Conservation (phyloP, 2,888 invertebrate species). For the Buathra laborator region DNA sequence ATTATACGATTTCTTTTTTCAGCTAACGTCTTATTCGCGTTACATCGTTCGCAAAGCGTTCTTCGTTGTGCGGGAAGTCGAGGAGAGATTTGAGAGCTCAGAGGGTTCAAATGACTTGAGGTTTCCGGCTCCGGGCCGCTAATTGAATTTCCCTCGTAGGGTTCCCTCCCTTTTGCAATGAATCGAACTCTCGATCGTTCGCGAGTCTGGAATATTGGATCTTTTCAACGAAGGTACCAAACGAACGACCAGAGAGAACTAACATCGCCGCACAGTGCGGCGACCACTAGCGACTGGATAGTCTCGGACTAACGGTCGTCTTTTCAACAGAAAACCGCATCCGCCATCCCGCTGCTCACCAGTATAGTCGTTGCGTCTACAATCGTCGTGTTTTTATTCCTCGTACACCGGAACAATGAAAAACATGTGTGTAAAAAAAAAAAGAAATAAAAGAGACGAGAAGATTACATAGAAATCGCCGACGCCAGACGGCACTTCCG, state of each 20-base stretch:
- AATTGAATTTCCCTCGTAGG: constrained; percentile 81
- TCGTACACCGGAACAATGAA: no score
- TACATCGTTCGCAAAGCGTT: background rate
- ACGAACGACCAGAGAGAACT: constrained; percentile 50
- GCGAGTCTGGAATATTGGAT: constrained; percentile 80
- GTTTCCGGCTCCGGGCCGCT: constrained; percentile 83
- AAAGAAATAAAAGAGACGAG: background rate
- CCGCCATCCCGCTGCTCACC: background rate
- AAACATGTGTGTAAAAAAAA: no score
- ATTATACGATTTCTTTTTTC: no score
- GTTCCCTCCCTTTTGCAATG: constrained; percentile 66
- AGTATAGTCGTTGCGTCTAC: no score
- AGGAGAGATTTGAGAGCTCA: constrained; percentile 25
- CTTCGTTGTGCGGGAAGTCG: constrained; percentile 6
- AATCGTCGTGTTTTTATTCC: no score
- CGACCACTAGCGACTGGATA: background rate
- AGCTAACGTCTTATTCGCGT: no score
- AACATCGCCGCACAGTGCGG: constrained; percentile 28
- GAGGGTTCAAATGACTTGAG: constrained; percentile 81
- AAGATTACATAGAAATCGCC: background rate
- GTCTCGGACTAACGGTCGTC: background rate
- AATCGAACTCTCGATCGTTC: constrained; percentile 80
- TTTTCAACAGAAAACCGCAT: background rate
- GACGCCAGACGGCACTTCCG: background rate
- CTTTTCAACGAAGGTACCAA: constrained; percentile 74